Conservation (phyloP, 2,888 invertebrate genomes). For the Rhingia rostrata region DNA sequence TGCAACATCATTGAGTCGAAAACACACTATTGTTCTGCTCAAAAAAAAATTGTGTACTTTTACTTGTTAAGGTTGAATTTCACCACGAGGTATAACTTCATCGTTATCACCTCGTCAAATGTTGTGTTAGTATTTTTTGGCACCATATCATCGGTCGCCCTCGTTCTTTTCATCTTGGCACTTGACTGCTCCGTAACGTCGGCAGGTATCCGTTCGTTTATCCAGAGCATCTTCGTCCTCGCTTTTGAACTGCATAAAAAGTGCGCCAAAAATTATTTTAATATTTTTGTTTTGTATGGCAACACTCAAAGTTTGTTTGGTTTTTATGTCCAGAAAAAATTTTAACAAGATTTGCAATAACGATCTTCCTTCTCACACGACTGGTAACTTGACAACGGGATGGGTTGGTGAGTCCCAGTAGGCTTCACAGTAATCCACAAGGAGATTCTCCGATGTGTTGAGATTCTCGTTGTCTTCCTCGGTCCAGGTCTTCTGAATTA, state of each 20-base stretch:
- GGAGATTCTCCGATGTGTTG: slow-evolving; percentile 85
- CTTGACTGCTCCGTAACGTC: slow-evolving; percentile 62
- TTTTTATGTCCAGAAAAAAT: slow-evolving; percentile 56
- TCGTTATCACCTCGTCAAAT: slow-evolving; percentile 6
- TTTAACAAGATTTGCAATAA: slow-evolving; percentile 64
- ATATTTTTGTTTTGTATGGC: slow-evolving; percentile 15
- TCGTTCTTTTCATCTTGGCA: slow-evolving; percentile 4
- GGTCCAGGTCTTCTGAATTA: slow-evolving; percentile 82
- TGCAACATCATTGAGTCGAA: slow-evolving; percentile 59
- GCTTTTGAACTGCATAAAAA: slow-evolving; percentile 23
- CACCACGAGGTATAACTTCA: slow-evolving; percentile 38
- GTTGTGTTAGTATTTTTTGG: slow-evolving; percentile 38
- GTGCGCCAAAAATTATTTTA: slow-evolving; percentile 36
- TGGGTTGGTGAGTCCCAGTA: slow-evolving; percentile 86
- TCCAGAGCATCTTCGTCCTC: slow-evolving; percentile 37
- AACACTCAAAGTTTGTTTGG: slow-evolving; percentile 23
- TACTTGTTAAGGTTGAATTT: slow-evolving; percentile 47
- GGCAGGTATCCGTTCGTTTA: slow-evolving; percentile 65
- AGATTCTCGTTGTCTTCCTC: slow-evolving; percentile 83
- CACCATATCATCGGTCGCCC: not conserved
- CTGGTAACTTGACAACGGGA: slow-evolving; percentile 87
- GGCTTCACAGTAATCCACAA: slow-evolving; percentile 88
- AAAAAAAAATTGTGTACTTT: not conserved
- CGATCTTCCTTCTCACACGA: slow-evolving; percentile 83
- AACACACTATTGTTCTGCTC: not conserved